Percentiles rank a stretch among this genome's conserved stretches.
Evolutionary conservation across 2,113 vertebrate species (phyloP).

Genomic region (Pelobates fuscus): DNA sequence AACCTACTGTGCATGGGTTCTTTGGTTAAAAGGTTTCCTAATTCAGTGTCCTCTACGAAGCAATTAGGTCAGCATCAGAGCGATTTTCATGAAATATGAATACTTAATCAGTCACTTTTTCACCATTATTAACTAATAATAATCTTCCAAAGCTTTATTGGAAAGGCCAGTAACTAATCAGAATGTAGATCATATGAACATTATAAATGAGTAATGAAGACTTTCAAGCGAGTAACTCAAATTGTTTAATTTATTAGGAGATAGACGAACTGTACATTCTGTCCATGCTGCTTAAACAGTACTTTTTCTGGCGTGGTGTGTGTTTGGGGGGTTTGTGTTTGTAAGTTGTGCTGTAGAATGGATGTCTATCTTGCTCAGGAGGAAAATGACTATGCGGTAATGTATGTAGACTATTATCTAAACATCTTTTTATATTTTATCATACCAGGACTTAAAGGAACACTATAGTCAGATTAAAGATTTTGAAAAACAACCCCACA

Average conservation of each 20-base stretch:
- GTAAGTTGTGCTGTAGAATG: too few species aligned
- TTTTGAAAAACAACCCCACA: too few species aligned
- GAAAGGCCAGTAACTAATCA: conserved; percentile 40
- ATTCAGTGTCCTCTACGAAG: conserved; percentile 44
- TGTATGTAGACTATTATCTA: too few species aligned
- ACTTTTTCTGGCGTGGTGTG: too few species aligned
- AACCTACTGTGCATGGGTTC: conserved; percentile 13
- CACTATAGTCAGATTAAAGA: too few species aligned
- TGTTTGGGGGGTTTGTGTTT: too few species aligned
- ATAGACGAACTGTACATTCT: neutral
- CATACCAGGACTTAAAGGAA: too few species aligned
- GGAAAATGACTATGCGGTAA: too few species aligned
- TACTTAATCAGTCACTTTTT: conserved; percentile 47
- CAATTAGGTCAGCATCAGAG: conserved; percentile 47
- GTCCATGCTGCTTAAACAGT: too few species aligned
- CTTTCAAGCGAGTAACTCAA: conserved; percentile 16
- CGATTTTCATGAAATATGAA: conserved; percentile 50
- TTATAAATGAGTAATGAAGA: conserved; percentile 31
- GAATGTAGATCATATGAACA: conserved; percentile 23
- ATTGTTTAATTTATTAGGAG: conserved; percentile 6
- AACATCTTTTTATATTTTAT: too few species aligned
- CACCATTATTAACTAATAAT: conserved; percentile 47
- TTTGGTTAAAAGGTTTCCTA: conserved; percentile 42
- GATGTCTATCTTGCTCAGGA: too few species aligned
- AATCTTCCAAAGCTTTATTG: conserved; percentile 17